Evolutionary conservation across 2,888 invertebrate genomes (phyloP), one percentile per base, ranked within the genome.

Genomic region (Melinopterus prodromus): DNA sequence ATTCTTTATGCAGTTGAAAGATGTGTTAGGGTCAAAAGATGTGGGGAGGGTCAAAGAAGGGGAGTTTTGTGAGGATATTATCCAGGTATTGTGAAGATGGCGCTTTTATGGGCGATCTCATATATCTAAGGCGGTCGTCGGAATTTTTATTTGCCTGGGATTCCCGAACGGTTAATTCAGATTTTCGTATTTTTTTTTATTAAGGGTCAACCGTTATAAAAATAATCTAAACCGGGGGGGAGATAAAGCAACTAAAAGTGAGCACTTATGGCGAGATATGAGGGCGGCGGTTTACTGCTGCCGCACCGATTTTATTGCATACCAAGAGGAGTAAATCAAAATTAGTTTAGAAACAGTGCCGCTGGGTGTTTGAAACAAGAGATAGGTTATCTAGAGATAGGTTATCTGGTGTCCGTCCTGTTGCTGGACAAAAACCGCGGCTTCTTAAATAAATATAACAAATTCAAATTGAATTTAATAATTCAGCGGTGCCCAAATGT

Each of bases 391-490:
- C 53, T 53, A 12, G 5, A 53, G 12, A 53, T 12, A 7, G 53
- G 53, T 53, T 53, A 53, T 53, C 12, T 7, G 7, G 53, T 53
- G 7, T 7, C 9, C 53, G 7, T 7, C 12, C 53, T 2, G 53
- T 12, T 9, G 53, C 53, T 53, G 12, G 53, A 53, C 53, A 12
- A 53, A 53, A 53, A 12, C 53, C 53, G 53, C 53, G 53, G 12
- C 53, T 9, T 9, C 53, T 53, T 53, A 53, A 12, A 53, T 53
- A 53, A 26, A 77, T 77, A 71, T 78, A 75, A 78, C 77, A 84
- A 86, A 85, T 86, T 86, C 84, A 86, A 86, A 86, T 86, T 86
- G 85, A 86, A 86, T 86, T 86, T 86, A 86, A 86, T 85, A 86
- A 86, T 86, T 85, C 85, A 86, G 81, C 26, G 82, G 84, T 83